Percentiles rank a stretch among this genome's conserved stretches.
These are phyloP conservation scores for Ischnura elegans DNA, from an alignment of 2,888 invertebrate genomes.

Conservation along the genomic window DNA sequence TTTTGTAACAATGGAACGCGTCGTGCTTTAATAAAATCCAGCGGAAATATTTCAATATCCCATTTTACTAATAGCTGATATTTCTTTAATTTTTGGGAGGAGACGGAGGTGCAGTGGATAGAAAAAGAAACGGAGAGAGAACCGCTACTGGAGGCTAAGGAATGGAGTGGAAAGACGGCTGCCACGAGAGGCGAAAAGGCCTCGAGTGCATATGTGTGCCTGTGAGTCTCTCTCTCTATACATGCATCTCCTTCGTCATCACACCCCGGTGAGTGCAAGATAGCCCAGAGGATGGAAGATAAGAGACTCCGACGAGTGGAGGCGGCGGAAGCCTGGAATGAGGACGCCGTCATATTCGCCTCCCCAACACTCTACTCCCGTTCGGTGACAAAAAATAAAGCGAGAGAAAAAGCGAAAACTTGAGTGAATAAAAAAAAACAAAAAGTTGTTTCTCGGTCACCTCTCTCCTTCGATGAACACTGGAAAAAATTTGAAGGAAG, in stretches of 20 bases:
- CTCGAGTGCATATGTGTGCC: no score
- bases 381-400: no score
- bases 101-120: neutral
- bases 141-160: neutral
- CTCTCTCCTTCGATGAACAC: neutral
- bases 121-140: neutral
- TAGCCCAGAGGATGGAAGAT: neutral
- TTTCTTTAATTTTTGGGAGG: no score
- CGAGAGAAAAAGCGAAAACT: neutral
- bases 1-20: no score
- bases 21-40: no score
- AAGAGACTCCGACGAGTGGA: neutral
- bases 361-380: neutral
- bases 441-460: neutral
- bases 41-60: no score
- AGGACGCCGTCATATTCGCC: neutral
- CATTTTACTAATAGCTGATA: no score
- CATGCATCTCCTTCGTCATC: no score
- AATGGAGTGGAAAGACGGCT: neutral
- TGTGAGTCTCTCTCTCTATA: no score
- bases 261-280: neutral
- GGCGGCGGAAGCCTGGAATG: neutral
- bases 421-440: neutral
- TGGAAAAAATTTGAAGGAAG: neutral
- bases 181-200: neutral